Conservation (phyloP, 1,140 invertebrate genomes). For the Parapsyche elsis region DNA sequence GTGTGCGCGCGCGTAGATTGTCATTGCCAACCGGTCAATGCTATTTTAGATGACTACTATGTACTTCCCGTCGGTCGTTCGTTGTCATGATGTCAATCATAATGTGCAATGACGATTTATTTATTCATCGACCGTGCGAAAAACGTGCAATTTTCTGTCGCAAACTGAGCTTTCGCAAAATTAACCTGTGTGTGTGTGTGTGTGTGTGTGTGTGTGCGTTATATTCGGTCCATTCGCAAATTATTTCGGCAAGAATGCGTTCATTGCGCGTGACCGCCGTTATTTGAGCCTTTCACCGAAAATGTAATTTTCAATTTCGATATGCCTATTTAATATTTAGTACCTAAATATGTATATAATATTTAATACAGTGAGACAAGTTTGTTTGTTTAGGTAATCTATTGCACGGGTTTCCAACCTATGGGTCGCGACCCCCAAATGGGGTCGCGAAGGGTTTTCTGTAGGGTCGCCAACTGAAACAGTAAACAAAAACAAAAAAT, state of each 20-base stretch:
- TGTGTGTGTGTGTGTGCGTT: too few species aligned
- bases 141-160: background rate
- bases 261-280: background rate
- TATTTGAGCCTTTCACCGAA: background rate
- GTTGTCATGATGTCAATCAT: background rate
- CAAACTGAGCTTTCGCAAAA: background rate
- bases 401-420: too few species aligned
- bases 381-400: too few species aligned
- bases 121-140: background rate
- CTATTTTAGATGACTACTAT: conserved; percentile 41
- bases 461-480: too few species aligned
- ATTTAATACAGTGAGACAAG: too few species aligned
- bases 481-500: too few species aligned
- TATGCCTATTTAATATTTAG: too few species aligned
- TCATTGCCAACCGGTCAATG: conserved; percentile 50
- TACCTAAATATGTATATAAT: too few species aligned
- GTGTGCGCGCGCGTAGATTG: conserved; percentile 13
- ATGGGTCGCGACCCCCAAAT: too few species aligned
- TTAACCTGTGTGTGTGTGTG: too few species aligned
- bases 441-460: too few species aligned
- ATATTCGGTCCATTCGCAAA: background rate
- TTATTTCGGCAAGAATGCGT: background rate
- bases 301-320: conserved; percentile 9
- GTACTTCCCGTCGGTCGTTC: conserved; percentile 17
- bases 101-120: background rate